phyloP scores from a whole-genome alignment of 2,797 vertebrate species.

The Amniataba percoides region DNA sequence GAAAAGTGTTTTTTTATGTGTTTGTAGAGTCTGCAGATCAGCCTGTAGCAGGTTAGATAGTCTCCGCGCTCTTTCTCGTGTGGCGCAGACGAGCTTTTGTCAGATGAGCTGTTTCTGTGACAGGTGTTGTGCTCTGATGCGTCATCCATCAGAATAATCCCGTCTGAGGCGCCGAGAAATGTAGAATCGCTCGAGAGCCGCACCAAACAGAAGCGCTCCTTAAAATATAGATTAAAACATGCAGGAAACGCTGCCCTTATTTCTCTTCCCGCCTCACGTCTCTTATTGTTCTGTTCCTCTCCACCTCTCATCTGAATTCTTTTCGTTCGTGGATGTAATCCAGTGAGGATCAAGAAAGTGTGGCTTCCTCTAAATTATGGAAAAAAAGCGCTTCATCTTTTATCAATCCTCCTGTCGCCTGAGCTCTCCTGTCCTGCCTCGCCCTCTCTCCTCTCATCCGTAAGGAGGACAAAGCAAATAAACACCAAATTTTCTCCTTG shows the following conservation, averaged over 20 bases:
- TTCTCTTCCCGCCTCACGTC: conserved; percentile 25
- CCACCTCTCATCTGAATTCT: neutral
- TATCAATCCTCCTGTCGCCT: conserved; percentile 25
- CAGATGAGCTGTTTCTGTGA: conserved; percentile 56
- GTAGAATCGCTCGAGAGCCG: conserved; percentile 24
- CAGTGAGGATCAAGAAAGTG: conserved; percentile 27
- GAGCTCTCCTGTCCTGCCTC: conserved; percentile 4
- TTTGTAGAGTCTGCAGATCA: conserved; percentile 21
- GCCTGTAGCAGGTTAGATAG: conserved; percentile 39
- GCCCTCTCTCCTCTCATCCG: neutral
- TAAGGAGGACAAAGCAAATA: conserved; percentile 19
- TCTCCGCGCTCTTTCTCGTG: conserved; percentile 34
- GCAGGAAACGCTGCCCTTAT: conserved; percentile 4
- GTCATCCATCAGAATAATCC: conserved; percentile 66
- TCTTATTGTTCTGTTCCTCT: conserved; percentile 15
- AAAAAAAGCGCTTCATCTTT: conserved; percentile 42
- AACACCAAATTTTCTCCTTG: neutral
- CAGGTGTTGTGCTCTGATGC: conserved; percentile 65
- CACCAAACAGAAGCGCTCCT: conserved; percentile 40
- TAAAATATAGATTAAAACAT: conserved; percentile 63
- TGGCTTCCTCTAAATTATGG: conserved; percentile 44
- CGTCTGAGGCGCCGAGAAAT: conserved; percentile 26
- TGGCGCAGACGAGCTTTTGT: conserved; percentile 51
- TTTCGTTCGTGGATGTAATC: conserved; percentile 15
- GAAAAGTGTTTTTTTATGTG: conserved; percentile 6